A percentile compares a stretch with the other conserved stretches of the same genome.
Evolutionary conservation across 2,797 vertebrate species (phyloP).

Genomic region (Pangasius sanitwongsei): DNA sequence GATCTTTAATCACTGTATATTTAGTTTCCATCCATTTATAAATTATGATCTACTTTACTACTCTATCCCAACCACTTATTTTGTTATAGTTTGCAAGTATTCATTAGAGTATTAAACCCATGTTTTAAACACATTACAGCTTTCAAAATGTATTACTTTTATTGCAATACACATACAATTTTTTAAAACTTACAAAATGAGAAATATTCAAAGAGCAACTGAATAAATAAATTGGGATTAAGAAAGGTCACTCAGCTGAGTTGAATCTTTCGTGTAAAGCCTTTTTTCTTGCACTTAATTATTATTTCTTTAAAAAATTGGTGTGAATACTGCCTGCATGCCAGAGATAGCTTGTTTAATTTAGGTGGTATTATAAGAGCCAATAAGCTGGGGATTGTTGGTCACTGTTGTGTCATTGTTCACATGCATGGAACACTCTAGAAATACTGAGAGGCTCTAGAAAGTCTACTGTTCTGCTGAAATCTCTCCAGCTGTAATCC

Average conservation of each 20-base stretch:
- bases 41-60: not conserved
- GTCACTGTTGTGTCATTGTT: conserved; percentile 4
- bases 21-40: not conserved
- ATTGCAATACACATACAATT: not conserved
- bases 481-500: not conserved
- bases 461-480: not conserved
- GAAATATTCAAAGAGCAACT: not conserved
- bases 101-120: not conserved
- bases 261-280: not conserved
- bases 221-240: not conserved
- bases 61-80: not conserved
- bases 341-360: not conserved
- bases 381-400: not conserved
- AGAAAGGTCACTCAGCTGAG: not conserved
- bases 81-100: not conserved
- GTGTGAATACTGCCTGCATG: not conserved
- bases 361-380: not conserved
- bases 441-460: conserved; percentile 4
- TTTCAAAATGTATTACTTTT: not conserved
- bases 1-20: not conserved
- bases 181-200: not conserved
- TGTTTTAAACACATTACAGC: not conserved
- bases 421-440: conserved; percentile 26
- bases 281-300: not conserved
- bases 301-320: too few species aligned